Evolutionary conservation across 1,140 invertebrate species (phyloP), one percentile per base, ranked within the genome.

Genomic region (Pseudachorutes palmiensis): DNA sequence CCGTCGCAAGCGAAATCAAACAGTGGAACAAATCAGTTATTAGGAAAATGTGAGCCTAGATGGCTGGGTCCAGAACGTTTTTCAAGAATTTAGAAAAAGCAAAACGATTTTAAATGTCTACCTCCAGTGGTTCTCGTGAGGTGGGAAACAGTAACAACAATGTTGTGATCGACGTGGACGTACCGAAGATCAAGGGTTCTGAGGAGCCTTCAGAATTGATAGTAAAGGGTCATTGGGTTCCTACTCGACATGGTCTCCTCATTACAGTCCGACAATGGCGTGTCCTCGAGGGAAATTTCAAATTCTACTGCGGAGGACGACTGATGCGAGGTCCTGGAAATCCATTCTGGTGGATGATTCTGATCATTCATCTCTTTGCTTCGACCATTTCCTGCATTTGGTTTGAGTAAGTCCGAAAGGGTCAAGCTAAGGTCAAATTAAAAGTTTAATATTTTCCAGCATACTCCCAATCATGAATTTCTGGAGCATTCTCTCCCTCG

Each of bases 261-360:
- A 49, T 61, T 12, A 62, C 16, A 31, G 32, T 65, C 58, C 30
- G 24, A 32, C 66, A 63, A 32, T 67, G 66, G 66, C 22, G 48
- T 36, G n/a, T 63, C 1, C 24, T 67, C 12, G 66, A 55, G 28
- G 32, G 59, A 41, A 63, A 58, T 33, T 61, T 67, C 22, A 32
- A 32, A 32, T 67, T 67, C 32, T 26, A 45, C 19, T 48, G 22
- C 9, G 62, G 31, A 14, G 62, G 62, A 28, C 16, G 62, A 14
- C 3, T 63, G 12, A 63, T 63, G 62, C 33, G 12, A 16, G 62
- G 62, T 28, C 24, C 32, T 22, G 41, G 62, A 5, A 45, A 14
- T 22, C 31, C 12, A 19, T 51, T 63, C 24, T 63, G 22, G 14
- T 63, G 62, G 62, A 19, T 12, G 41, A 2, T 41, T 16, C 9